Evolutionary conservation across 2,888 invertebrate species (phyloP).

Genomic region (Mantis religiosa): DNA sequence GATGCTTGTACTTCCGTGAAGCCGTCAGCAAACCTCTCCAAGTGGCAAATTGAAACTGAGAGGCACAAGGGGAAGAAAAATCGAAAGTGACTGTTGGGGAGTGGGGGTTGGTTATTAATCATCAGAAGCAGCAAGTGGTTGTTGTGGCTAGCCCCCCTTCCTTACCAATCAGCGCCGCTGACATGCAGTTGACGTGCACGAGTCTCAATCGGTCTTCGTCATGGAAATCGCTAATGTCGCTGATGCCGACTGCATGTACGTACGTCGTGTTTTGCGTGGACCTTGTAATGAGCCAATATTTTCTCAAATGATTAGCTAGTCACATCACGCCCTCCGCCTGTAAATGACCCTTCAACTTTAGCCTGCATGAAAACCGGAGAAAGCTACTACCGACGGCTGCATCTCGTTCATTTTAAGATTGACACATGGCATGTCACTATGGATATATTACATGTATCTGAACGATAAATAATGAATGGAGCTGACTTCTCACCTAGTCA

Average conservation of each 20-base stretch:
- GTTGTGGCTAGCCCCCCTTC: not conserved
- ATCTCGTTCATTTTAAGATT: not conserved
- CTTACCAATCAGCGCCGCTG: not conserved
- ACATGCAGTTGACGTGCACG: not conserved
- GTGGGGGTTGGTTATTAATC: not conserved
- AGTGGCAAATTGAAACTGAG: not conserved
- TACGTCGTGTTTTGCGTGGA: not conserved
- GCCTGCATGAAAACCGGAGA: not conserved
- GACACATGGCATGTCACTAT: too few species aligned
- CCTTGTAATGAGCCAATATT: not conserved
- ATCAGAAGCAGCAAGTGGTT: not conserved
- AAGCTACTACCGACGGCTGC: not conserved
- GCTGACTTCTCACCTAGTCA: too few species aligned
- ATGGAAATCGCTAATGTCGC: not conserved
- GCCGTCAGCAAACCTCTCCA: not conserved
- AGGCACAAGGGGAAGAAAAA: not conserved
- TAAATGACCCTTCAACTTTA: not conserved
- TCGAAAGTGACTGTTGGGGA: not conserved
- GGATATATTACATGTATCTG: too few species aligned
- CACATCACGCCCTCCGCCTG: not conserved
- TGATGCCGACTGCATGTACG: not conserved
- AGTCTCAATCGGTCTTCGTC: not conserved
- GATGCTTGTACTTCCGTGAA: not conserved
- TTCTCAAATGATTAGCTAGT: not conserved
- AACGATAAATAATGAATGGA: too few species aligned